Percentiles rank a stretch among this genome's conserved stretches.
phyloP scores from a whole-genome alignment of 2,797 vertebrate genomes.

The Discoglossus pictus region DNA sequence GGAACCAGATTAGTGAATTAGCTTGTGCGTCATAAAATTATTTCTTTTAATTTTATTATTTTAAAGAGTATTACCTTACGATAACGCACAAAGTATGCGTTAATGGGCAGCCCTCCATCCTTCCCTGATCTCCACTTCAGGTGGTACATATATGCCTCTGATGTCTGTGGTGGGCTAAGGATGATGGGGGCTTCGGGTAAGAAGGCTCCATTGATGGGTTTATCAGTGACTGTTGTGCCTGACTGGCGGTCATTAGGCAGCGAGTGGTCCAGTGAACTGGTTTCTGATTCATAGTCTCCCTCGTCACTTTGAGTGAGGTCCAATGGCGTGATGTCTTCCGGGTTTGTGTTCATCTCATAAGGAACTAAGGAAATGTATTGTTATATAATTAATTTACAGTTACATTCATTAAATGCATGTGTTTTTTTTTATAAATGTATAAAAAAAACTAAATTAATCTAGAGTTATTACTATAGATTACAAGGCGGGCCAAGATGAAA shows the following conservation, averaged over 20 bases:
- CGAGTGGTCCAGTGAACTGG: fast-evolving
- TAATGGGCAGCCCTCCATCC: slow-evolving; percentile 85
- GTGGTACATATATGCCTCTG: slow-evolving; percentile 83
- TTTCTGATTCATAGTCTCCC: slow-evolving; percentile 49
- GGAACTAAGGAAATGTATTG: slow-evolving; percentile 68
- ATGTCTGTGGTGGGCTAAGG: slow-evolving; percentile 89
- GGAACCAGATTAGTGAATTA: neutral
- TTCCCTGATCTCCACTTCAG: slow-evolving; percentile 88
- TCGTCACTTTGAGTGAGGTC: slow-evolving; percentile 74
- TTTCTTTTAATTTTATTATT: no score
- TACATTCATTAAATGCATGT: no score
- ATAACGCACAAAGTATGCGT: slow-evolving; percentile 94
- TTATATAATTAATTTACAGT: neutral
- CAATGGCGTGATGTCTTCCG: slow-evolving; percentile 47
- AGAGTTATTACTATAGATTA: no score
- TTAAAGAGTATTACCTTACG: slow-evolving; percentile 79
- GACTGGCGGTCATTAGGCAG: neutral
- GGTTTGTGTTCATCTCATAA: slow-evolving; percentile 55
- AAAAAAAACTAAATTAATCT: no score
- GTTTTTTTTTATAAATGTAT: no score
- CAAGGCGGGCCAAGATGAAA: no score
- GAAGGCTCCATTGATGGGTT: slow-evolving; percentile 54
- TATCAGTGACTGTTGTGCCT: slow-evolving; percentile 51
- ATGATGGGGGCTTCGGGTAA: slow-evolving; percentile 93
- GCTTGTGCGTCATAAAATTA: neutral